Evolutionary conservation across 2,888 invertebrate genomes (phyloP).

Genomic region (Nasonia oneida): DNA sequence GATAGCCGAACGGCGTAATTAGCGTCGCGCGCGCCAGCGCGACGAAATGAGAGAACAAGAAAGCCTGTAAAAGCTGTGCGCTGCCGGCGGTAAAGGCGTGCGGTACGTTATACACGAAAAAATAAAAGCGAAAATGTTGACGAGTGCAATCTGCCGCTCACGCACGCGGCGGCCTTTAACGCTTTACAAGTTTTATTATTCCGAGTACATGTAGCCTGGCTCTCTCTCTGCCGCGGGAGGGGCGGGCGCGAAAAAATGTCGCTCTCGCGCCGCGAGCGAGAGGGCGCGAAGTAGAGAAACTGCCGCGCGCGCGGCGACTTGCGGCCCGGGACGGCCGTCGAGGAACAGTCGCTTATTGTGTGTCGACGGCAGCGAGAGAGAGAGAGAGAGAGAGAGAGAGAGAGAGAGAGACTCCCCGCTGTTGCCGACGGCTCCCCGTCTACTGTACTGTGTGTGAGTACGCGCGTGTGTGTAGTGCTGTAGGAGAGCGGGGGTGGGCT

Average conservation of each 20-base stretch:
- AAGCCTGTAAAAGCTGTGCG: not conserved
- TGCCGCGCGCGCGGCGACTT: not conserved
- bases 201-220: not conserved
- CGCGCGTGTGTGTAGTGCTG: not conserved
- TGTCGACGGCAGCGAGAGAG: not conserved
- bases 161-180: not conserved
- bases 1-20: not conserved
- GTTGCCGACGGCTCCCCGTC: not conserved
- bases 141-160: not conserved
- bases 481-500: not conserved
- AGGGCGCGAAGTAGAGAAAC: slow-evolving; percentile 14
- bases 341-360: slow-evolving; percentile 38
- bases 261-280: not conserved
- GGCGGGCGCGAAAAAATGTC: slow-evolving; percentile 2
- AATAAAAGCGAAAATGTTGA: slow-evolving; percentile 6
- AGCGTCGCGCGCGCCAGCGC: not conserved
- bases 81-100: not conserved
- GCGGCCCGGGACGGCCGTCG: not conserved
- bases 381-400: not conserved
- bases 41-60: not conserved
- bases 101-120: not conserved
- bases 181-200: slow-evolving; percentile 22
- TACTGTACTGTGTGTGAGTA: not conserved
- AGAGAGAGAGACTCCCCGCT: not conserved
- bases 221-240: not conserved